Conservation (phyloP, 2,888 invertebrate species). For the Entomobrya proxima region DNA sequence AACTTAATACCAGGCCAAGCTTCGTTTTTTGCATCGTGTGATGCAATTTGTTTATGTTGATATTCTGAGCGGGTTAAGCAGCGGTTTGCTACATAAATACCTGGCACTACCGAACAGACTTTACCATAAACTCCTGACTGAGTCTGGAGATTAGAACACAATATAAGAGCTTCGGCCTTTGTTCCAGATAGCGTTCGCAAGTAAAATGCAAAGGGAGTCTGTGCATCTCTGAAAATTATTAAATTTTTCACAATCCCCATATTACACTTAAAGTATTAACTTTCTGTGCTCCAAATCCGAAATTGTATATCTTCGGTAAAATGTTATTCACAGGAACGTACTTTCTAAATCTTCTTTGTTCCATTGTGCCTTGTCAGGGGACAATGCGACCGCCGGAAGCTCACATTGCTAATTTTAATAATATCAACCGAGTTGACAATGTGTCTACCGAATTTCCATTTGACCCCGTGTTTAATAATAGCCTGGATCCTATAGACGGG, state of each 20-base stretch:
- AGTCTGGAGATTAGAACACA: not conserved
- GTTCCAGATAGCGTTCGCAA: not conserved
- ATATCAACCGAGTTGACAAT: not conserved
- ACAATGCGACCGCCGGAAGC: slow-evolving; percentile 58
- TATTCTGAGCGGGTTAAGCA: not conserved
- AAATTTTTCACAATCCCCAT: not conserved
- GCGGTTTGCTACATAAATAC: slow-evolving; percentile 16
- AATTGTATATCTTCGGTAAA: not conserved
- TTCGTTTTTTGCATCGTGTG: too few relatives aligned
- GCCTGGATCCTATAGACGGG: not conserved
- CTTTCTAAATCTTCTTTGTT: slow-evolving; percentile 67
- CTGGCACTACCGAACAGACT: not conserved
- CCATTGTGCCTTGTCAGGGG: slow-evolving; percentile 67
- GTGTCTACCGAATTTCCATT: not conserved
- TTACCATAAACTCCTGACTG: not conserved
- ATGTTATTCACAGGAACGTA: slow-evolving; percentile 52
- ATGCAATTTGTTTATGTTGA: slow-evolving; percentile 8
- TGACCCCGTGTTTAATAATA: not conserved
- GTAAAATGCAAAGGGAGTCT: not conserved
- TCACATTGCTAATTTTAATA: not conserved
- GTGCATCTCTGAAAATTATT: not conserved
- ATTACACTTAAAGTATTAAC: not conserved
- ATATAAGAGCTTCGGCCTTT: too few relatives aligned
- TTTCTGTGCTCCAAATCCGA: not conserved
- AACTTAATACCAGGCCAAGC: not conserved